Evolutionary conservation across 2,113 vertebrate genomes (phyloP).

Genomic region (Oryzias javanicus): DNA sequence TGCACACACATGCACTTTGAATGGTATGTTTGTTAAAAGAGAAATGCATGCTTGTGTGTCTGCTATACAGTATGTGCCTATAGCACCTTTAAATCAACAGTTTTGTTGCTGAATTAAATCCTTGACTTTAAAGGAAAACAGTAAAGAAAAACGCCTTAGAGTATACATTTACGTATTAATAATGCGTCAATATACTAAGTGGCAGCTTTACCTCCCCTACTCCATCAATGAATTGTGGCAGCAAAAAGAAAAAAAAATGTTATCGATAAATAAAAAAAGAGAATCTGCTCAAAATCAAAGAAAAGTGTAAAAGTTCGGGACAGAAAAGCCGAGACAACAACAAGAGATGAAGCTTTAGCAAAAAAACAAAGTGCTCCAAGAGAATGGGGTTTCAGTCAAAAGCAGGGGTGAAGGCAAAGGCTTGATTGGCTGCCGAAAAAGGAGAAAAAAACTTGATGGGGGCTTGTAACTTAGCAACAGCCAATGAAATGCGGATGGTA

Average conservation of each 20-base stretch:
- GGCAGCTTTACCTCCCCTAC: background rate
- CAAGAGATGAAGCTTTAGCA: conserved; percentile 26
- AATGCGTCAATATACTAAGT: conserved; percentile 8
- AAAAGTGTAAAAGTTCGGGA: background rate
- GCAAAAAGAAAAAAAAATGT: background rate
- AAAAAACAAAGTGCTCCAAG: conserved; percentile 47
- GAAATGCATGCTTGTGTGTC: too few relatives aligned
- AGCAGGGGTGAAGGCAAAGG: conserved; percentile 33
- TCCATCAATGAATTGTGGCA: background rate
- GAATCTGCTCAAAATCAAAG: conserved; percentile 2
- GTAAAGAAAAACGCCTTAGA: conserved; percentile 8
- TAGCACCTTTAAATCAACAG: background rate
- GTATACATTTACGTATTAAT: conserved; percentile 2
- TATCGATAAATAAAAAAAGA: background rate
- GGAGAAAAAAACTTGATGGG: conserved; percentile 44
- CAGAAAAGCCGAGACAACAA: background rate
- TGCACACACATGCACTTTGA: conserved; percentile 4
- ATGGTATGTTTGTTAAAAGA: background rate
- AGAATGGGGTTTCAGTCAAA: conserved; percentile 44
- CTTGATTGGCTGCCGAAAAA: conserved; percentile 33
- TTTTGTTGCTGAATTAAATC: conserved; percentile 5
- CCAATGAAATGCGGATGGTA: conserved; percentile 65
- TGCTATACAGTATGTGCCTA: too few relatives aligned
- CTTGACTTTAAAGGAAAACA: conserved; percentile 12
- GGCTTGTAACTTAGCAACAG: conserved; percentile 73